These are phyloP conservation scores for Agrypnia vestita DNA, from an alignment of 1,140 invertebrate species.

Conservation along the genomic window DNA sequence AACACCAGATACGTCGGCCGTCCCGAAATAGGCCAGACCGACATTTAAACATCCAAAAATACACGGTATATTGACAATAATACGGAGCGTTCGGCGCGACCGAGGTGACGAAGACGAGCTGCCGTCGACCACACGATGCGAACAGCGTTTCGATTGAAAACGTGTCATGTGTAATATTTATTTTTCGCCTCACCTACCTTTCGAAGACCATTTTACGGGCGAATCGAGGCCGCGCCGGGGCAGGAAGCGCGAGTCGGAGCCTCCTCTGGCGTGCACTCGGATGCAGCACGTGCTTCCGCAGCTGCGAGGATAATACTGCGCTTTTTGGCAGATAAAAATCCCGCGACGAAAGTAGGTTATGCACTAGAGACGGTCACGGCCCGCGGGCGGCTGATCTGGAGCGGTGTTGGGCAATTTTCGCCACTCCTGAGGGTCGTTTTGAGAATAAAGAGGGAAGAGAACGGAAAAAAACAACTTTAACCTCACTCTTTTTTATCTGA, in stretches of 20 bases:
- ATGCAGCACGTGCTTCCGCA: neutral
- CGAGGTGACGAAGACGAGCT: neutral
- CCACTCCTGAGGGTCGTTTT: neutral
- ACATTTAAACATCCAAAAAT: constrained; percentile 32
- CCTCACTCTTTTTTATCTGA: constrained; percentile 41
- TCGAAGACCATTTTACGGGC: neutral
- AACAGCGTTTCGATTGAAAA: neutral
- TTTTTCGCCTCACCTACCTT: neutral
- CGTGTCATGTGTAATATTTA: constrained; percentile 5
- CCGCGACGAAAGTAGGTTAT: constrained; percentile 41
- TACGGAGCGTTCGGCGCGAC: neutral
- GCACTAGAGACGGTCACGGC: neutral
- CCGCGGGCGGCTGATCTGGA: neutral
- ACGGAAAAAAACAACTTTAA: constrained; percentile 38
- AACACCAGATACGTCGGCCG: neutral
- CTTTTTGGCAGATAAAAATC: neutral
- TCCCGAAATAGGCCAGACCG: constrained; percentile 10
- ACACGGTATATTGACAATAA: constrained; percentile 1
- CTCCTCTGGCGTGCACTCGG: neutral
- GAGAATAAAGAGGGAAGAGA: neutral
- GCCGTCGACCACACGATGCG: neutral
- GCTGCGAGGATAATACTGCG: neutral
- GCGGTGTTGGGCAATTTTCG: neutral
- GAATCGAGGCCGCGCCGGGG: neutral
- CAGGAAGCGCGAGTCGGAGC: neutral